phyloP scores from a whole-genome alignment of 2,113 vertebrate species.

The Nematolebias whitei region DNA sequence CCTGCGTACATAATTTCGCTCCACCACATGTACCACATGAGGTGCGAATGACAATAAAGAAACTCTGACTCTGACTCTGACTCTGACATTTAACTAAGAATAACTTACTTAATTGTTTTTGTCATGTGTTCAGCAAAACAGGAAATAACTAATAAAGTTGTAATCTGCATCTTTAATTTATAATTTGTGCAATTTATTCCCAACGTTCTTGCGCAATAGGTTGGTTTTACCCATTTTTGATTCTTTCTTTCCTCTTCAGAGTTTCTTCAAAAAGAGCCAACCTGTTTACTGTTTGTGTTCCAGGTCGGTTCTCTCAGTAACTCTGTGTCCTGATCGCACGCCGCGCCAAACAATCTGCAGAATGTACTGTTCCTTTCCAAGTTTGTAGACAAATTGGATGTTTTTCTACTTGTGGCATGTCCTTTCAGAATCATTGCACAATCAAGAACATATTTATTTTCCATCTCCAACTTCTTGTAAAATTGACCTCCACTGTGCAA shows the following conservation, averaged over 20 bases:
- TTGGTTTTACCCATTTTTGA: background rate
- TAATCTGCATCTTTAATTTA: too few species aligned
- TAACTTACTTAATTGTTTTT: too few species aligned
- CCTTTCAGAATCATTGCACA: background rate
- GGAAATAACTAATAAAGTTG: too few species aligned
- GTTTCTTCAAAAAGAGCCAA: background rate
- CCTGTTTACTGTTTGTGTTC: background rate
- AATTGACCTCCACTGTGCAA: background rate
- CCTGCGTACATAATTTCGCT: too few species aligned
- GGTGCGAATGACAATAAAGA: too few species aligned
- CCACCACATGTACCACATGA: too few species aligned
- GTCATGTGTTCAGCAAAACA: too few species aligned
- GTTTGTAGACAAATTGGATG: background rate
- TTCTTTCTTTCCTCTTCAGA: background rate
- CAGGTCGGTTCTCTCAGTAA: background rate
- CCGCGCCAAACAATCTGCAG: constrained; percentile 1
- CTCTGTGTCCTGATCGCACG: background rate
- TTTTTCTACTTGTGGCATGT: background rate
- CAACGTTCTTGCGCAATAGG: too few species aligned
- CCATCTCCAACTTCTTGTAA: background rate
- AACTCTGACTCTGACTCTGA: too few species aligned
- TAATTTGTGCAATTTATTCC: too few species aligned
- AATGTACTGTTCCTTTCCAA: constrained; percentile 11
- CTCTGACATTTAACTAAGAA: too few species aligned
- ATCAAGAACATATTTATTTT: background rate